phyloP scores from a whole-genome alignment of 2,797 vertebrate genomes.

The Lutjanus campechanus region DNA sequence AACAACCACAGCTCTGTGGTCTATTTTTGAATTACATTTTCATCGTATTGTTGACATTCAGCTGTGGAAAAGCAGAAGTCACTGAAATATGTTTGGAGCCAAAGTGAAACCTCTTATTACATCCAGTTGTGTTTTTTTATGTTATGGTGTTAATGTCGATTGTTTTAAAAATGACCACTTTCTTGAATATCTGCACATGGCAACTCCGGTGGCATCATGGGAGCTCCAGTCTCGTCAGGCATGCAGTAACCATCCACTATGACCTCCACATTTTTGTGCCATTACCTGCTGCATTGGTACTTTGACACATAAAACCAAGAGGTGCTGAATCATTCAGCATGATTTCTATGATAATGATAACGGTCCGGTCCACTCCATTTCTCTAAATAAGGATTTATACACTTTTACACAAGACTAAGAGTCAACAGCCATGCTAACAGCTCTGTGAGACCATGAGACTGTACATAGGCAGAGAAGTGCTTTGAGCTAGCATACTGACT shows the following conservation, averaged over 20 bases:
- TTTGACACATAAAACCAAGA: background rate
- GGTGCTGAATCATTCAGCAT: background rate
- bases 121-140: background rate
- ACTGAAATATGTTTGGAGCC: background rate
- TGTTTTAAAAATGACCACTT: too few species aligned
- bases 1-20: background rate
- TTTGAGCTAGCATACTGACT: background rate
- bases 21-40: background rate
- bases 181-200: background rate
- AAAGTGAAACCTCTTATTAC: background rate
- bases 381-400: background rate
- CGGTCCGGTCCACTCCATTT: background rate
- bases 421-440: too few species aligned
- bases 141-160: too few species aligned
- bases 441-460: background rate
- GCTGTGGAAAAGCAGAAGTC: background rate
- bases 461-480: background rate
- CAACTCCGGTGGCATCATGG: too few species aligned
- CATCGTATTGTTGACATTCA: background rate
- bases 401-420: background rate
- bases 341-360: background rate
- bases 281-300: background rate
- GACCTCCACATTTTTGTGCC: background rate
- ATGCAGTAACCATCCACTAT: background rate
- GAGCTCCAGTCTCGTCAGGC: background rate